Evolutionary conservation across 35 echinoderm and acorn worm species (phyloP).

Genomic region (Lytechinus pictus): DNA sequence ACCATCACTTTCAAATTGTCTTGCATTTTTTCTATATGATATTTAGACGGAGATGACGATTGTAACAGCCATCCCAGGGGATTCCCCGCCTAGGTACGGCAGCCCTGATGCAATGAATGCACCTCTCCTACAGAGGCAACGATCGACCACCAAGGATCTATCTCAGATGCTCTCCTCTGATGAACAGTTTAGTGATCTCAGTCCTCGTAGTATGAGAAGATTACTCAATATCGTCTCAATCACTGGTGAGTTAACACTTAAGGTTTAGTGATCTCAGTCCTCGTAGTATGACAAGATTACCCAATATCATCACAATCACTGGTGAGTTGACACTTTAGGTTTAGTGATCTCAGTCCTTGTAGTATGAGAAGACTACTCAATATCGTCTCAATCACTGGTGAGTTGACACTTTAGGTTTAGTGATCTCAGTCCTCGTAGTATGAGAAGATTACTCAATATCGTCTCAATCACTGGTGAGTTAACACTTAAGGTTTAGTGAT

Average conservation of each 20-base stretch:
- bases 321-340: too few species aligned
- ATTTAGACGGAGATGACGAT: constrained; percentile 47
- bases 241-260: constrained; percentile 68
- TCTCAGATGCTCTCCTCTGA: constrained; percentile 87
- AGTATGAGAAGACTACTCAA: constrained; percentile 96
- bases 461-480: too few species aligned
- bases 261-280: too few species aligned
- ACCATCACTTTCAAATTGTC: neutral
- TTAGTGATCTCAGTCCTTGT: constrained; percentile 96
- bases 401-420: neutral
- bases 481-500: constrained; percentile 96
- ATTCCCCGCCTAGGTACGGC: constrained; percentile 17
- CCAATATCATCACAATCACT: too few species aligned
- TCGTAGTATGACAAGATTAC: too few species aligned
- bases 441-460: too few species aligned
- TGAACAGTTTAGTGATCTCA: constrained; percentile 97
- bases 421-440: too few species aligned
- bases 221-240: constrained; percentile 98
- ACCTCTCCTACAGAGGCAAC: constrained; percentile 25
- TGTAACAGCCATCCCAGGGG: constrained; percentile 37
- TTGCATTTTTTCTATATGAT: neutral
- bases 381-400: constrained; percentile 98
- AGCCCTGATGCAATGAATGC: constrained; percentile 45
- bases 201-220: constrained; percentile 93
- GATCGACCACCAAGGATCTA: constrained; percentile 77